These are phyloP conservation scores for Porites evermanni DNA, from an alignment of 92 coral and sea anemone species.

Conservation along the genomic window DNA sequence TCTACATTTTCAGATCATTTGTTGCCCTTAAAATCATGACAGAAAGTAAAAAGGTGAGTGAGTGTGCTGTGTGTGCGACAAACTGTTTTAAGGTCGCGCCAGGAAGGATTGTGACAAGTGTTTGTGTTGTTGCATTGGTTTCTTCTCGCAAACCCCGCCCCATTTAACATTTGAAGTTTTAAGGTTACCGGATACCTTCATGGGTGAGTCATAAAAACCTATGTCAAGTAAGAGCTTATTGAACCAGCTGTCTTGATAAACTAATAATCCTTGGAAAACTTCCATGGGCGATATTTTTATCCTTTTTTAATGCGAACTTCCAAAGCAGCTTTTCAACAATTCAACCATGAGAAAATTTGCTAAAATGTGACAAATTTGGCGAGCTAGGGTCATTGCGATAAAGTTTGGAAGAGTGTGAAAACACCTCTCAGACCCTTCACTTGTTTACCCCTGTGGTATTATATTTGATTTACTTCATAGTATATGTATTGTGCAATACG, in stretches of 20 bases:
- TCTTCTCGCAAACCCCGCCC: background rate
- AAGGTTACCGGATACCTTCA: background rate
- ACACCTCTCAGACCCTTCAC: background rate
- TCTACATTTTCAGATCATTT: constrained; percentile 31
- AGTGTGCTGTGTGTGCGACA: background rate
- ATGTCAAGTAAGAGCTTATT: background rate
- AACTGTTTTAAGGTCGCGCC: background rate
- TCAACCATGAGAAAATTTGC: background rate
- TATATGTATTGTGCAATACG: background rate
- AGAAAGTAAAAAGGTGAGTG: constrained; percentile 12
- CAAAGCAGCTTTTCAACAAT: background rate
- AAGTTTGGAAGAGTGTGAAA: constrained; percentile 7
- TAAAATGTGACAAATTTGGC: constrained; percentile 1
- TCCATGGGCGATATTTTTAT: background rate
- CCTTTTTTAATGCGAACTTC: background rate
- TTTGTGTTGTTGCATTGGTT: background rate
- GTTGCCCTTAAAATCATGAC: constrained; percentile 20
- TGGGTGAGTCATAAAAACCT: background rate
- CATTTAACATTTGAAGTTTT: background rate
- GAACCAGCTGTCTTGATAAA: background rate
- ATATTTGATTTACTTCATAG: background rate
- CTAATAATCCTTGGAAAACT: background rate
- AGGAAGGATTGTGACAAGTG: background rate
- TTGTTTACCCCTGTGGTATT: background rate
- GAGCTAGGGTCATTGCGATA: background rate